Percentiles rank a stretch among this genome's conserved stretches.
Conservation (phyloP, 2,113 vertebrate genomes). For the Engystomops pustulosus region DNA sequence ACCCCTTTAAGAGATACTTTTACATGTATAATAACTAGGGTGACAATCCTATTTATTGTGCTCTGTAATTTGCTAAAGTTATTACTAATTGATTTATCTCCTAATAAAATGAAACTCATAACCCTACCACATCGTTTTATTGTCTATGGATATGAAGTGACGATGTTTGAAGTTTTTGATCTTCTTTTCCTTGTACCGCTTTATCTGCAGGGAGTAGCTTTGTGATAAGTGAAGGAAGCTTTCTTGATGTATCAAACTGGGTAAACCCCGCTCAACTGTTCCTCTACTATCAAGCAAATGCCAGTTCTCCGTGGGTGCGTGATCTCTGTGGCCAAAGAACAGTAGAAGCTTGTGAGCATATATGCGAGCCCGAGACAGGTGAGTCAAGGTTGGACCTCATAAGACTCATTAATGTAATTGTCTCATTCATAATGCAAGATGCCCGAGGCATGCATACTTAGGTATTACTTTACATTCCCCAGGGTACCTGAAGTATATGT, state of each 20-base stretch:
- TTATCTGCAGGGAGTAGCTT: conserved; percentile 89
- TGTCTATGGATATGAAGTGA: background rate
- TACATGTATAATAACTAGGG: too few species aligned
- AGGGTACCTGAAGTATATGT: too few species aligned
- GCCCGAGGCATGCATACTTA: background rate
- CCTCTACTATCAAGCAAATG: conserved; percentile 94
- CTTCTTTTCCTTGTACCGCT: background rate
- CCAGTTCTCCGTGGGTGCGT: conserved; percentile 90
- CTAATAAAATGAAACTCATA: too few species aligned
- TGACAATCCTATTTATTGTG: too few species aligned
- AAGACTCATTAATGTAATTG: background rate
- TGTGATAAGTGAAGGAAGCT: conserved; percentile 94
- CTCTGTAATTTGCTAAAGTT: too few species aligned
- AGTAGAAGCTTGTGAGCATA: conserved; percentile 92
- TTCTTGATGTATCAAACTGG: conserved; percentile 96
- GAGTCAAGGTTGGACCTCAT: conserved; percentile 55
- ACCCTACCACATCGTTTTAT: background rate
- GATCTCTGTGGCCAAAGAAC: conserved; percentile 96
- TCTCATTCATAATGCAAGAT: background rate
- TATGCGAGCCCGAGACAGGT: conserved; percentile 96
- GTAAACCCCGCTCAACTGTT: conserved; percentile 95
- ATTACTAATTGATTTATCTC: too few species aligned
- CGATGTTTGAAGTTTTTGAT: background rate
- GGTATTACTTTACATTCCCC: background rate
- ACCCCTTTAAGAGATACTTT: too few species aligned